phyloP scores from a whole-genome alignment of 2,888 invertebrate genomes.

The Pterostichus madidus region DNA sequence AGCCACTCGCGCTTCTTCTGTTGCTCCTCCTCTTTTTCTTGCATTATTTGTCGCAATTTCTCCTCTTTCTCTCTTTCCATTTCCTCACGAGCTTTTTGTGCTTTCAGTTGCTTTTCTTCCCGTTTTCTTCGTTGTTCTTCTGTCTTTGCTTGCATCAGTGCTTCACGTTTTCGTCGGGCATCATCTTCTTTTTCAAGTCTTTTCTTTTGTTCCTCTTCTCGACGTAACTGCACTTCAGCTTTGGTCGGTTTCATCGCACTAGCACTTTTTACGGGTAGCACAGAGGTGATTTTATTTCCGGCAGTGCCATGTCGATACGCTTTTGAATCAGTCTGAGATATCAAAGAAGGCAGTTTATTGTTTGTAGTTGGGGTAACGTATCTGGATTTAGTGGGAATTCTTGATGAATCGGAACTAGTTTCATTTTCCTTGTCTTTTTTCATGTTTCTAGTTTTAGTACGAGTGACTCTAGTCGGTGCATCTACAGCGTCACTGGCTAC shows the following conservation, averaged over 20 bases:
- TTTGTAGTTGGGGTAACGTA: slow-evolving; percentile 47
- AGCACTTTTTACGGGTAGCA: slow-evolving; percentile 68
- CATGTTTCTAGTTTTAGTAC: slow-evolving; percentile 75
- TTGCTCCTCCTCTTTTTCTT: slow-evolving; percentile 76
- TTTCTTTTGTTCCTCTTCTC: slow-evolving; percentile 69
- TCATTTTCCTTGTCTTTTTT: slow-evolving; percentile 61
- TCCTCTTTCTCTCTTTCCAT: slow-evolving; percentile 78
- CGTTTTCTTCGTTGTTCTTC: slow-evolving; percentile 79
- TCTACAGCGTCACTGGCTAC: slow-evolving; percentile 68
- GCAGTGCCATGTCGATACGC: slow-evolving; percentile 67
- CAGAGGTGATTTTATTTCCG: slow-evolving; percentile 59
- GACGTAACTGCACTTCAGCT: slow-evolving; percentile 71
- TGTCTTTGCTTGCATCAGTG: slow-evolving; percentile 79
- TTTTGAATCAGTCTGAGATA: slow-evolving; percentile 50
- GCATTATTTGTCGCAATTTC: slow-evolving; percentile 70
- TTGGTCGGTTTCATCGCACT: slow-evolving; percentile 72
- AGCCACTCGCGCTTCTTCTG: slow-evolving; percentile 78
- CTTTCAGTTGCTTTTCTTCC: slow-evolving; percentile 76
- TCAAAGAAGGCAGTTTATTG: slow-evolving; percentile 50
- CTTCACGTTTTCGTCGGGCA: slow-evolving; percentile 81
- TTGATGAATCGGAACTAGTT: not conserved
- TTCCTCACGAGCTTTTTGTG: slow-evolving; percentile 77
- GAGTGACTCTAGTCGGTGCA: slow-evolving; percentile 73
- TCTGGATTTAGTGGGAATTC: slow-evolving; percentile 25
- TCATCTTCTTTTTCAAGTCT: slow-evolving; percentile 72